These are phyloP conservation scores for Lithobates pipiens DNA, from an alignment of 2,797 vertebrate species.

Conservation along the genomic window DNA sequence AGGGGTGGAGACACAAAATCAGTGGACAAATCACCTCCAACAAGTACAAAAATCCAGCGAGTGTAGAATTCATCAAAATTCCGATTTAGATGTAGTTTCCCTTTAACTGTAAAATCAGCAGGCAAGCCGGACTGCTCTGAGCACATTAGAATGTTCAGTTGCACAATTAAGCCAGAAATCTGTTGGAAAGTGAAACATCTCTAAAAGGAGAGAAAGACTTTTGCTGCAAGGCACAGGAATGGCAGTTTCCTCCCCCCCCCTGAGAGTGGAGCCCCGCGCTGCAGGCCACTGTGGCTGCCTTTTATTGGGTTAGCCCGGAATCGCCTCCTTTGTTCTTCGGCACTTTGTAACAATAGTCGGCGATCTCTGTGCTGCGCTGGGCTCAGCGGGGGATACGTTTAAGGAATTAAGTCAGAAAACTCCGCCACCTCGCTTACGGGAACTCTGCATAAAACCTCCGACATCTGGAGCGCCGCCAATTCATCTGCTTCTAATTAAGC, in stretches of 20 bases:
- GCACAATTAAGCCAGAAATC: too few species aligned
- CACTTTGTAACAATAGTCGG: slow-evolving; percentile 6
- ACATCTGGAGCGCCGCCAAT: neutral
- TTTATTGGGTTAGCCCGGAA: slow-evolving; percentile 7
- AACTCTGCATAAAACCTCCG: slow-evolving; percentile 1
- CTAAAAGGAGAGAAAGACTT: too few species aligned
- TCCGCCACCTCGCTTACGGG: neutral
- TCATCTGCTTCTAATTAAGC: slow-evolving; percentile 18
- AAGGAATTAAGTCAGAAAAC: slow-evolving; percentile 2
- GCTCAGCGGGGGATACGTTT: neutral
- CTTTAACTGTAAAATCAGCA: too few species aligned
- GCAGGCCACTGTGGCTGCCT: neutral
- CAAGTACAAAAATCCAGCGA: too few species aligned
- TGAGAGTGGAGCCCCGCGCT: neutral
- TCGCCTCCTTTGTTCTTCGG: neutral
- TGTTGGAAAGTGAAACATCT: too few species aligned
- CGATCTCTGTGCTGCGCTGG: neutral
- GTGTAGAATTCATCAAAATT: too few species aligned
- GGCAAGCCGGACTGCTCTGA: too few species aligned
- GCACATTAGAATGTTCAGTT: too few species aligned
- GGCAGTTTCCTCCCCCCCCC: neutral
- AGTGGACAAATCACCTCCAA: too few species aligned
- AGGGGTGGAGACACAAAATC: too few species aligned
- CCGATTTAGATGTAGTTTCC: too few species aligned
- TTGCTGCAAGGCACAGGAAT: too few species aligned